These are phyloP conservation scores for Aphelocoma coerulescens DNA, from an alignment of 2,113 vertebrate species.

Conservation along the genomic window DNA sequence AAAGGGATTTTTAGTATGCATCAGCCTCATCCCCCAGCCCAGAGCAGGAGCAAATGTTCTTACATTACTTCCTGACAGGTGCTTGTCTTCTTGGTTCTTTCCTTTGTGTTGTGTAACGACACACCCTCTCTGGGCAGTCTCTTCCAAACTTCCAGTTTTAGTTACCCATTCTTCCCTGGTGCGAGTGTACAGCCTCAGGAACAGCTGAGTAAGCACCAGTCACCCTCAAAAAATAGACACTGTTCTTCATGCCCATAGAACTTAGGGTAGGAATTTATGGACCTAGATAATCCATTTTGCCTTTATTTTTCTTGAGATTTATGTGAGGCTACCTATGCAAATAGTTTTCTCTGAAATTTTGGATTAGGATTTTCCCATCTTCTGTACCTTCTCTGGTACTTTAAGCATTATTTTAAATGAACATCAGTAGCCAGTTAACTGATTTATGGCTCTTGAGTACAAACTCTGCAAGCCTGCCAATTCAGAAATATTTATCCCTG, in stretches of 20 bases:
- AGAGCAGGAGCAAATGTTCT: not conserved
- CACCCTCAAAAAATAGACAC: not conserved
- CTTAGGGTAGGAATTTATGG: not conserved
- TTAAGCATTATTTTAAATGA: not conserved
- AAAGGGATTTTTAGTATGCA: not conserved
- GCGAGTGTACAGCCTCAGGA: not conserved
- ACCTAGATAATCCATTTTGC: not conserved
- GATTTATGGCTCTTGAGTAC: not conserved
- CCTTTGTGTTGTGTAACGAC: not conserved
- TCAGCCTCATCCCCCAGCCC: not conserved
- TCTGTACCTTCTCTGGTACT: not conserved
- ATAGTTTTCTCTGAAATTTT: not conserved
- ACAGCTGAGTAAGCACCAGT: not conserved
- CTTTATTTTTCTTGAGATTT: not conserved
- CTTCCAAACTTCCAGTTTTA: not conserved
- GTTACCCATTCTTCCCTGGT: not conserved
- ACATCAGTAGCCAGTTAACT: not conserved
- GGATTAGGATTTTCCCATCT: not conserved
- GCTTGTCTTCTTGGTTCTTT: not conserved
- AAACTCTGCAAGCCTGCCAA: not conserved
- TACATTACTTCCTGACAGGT: not conserved
- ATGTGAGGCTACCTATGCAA: not conserved
- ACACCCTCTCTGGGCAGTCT: not conserved
- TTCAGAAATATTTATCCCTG: not conserved
- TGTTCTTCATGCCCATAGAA: not conserved